Evolutionary conservation across 2,797 vertebrate species (phyloP).

Genomic region (Chelmon rostratus): DNA sequence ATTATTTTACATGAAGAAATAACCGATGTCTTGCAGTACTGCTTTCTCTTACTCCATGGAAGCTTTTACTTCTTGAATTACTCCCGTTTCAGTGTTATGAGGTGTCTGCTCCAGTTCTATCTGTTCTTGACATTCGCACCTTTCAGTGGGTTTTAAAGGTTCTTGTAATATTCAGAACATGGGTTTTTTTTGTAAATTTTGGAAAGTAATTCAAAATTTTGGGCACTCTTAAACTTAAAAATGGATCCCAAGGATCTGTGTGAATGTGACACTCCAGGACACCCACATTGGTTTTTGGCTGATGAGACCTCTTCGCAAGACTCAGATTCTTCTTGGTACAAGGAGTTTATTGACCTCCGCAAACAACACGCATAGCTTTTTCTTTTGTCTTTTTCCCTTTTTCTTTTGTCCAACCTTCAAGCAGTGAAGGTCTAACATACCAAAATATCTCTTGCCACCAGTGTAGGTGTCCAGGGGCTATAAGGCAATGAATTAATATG

Average conservation of each 20-base stretch:
- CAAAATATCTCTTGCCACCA: neutral
- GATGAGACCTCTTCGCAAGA: neutral
- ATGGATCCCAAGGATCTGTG: slow-evolving; percentile 64
- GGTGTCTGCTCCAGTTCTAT: slow-evolving; percentile 30
- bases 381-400: neutral
- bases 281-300: slow-evolving; percentile 6
- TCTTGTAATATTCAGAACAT: neutral
- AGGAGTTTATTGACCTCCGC: slow-evolving; percentile 11
- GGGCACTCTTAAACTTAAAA: slow-evolving; percentile 35
- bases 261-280: slow-evolving; percentile 32
- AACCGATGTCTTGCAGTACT: slow-evolving; percentile 13
- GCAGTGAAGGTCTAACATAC: neutral
- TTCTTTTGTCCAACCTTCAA: neutral
- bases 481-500: slow-evolving; percentile 18
- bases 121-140: slow-evolving; percentile 2
- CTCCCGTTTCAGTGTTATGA: slow-evolving; percentile 59
- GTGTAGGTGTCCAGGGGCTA: slow-evolving; percentile 8
- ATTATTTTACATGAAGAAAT: slow-evolving; percentile 38
- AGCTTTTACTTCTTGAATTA: slow-evolving; percentile 46
- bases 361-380: neutral
- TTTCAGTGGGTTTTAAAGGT: slow-evolving; percentile 32
- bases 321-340: slow-evolving; percentile 16
- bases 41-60: slow-evolving; percentile 29
- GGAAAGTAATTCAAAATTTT: slow-evolving; percentile 3
- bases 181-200: neutral